Base-by-base conservation (phyloP, 2,113 vertebrate genomes). In the Murina feae region DNA sequence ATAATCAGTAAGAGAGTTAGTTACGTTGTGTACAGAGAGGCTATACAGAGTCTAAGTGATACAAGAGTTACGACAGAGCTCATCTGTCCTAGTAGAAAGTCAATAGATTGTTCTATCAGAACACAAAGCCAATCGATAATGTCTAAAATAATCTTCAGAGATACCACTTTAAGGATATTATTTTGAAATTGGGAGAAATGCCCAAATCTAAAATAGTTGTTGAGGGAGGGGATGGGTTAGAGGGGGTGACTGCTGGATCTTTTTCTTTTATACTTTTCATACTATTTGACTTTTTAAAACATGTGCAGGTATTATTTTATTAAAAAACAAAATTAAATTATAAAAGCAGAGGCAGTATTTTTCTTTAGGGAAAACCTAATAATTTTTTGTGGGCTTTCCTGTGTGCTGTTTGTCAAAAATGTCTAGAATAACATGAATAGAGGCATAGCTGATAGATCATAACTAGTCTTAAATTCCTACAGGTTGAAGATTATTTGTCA, bases 301-400 rank as follows among this genome's bases (percentile, higher is more conserved):
- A 55, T 18, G 5, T 51, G 17, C 11, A 76, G 21, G 14, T 74
- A 79, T 65, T 94, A 78, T 91, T 74, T 81, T 65, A 83, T 32
- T 66, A 32, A 88, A 94, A 89, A 76, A 6, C 86, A 90, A 95
- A 86, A 60, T 47, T 49, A 72, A 51, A 10, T 44, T 89, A 93
- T 2, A 84, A 87, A 93, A 69, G 72, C 9, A 83, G 11, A 90
- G 58, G 25, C 9, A 69, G 28, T 47, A 30, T 58, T 92, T 85
- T 96, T 71, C 44, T 71, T 82, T 74, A 51, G 35, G 14, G 7
- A 76, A 63, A n/a, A 68, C 0, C 39, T 13, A 86, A 4, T 49
- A 63, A 81, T 49, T 60, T 93, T 93, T 76, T 81, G 23, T 44
- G 37, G 65, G 32, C 20, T 90, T 66, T 84, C 20, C 44, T 80